Percentiles rank a stretch among this genome's conserved stretches.
Evolutionary conservation across 1,140 invertebrate genomes (phyloP).

Genomic region (Drosophila serrata): DNA sequence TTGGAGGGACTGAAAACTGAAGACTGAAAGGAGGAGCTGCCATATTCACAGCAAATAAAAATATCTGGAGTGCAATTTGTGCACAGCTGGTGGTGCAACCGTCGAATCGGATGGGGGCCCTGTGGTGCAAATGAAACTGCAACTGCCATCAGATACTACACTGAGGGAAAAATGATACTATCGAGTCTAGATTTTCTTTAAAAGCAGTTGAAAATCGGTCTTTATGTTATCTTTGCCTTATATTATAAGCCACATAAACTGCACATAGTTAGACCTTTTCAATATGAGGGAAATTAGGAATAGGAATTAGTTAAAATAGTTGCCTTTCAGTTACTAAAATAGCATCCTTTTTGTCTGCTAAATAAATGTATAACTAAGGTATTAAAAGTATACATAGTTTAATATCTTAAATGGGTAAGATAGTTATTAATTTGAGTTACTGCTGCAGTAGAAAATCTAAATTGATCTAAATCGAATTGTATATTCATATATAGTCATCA

Average conservation of each 20-base stretch:
- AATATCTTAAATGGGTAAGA: not conserved
- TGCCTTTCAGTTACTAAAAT: not conserved
- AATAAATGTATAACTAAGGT: not conserved
- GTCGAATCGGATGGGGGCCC: constrained; percentile 59
- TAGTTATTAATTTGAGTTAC: not conserved
- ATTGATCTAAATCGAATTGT: not conserved
- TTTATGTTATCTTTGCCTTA: not conserved
- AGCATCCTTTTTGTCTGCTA: not conserved
- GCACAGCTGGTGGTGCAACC: constrained; percentile 82
- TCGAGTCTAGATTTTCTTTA: too few relatives aligned
- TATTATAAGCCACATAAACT: not conserved
- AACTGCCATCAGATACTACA: constrained; percentile 34
- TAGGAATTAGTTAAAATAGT: not conserved
- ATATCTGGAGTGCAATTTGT: constrained; percentile 82
- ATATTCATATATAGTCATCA: not conserved
- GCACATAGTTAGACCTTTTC: too few relatives aligned
- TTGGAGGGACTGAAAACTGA: constrained; percentile 7
- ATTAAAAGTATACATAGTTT: not conserved
- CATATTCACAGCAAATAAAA: constrained; percentile 84
- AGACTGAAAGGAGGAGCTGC: constrained; percentile 33
- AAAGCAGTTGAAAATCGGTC: not conserved
- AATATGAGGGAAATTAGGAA: too few relatives aligned
- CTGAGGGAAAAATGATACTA: not conserved
- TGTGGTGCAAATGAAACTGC: constrained; percentile 58
- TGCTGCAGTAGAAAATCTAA: too few relatives aligned